Base-by-base conservation (phyloP, 2,113 vertebrate species). In the Sceloporus tristichus region DNA sequence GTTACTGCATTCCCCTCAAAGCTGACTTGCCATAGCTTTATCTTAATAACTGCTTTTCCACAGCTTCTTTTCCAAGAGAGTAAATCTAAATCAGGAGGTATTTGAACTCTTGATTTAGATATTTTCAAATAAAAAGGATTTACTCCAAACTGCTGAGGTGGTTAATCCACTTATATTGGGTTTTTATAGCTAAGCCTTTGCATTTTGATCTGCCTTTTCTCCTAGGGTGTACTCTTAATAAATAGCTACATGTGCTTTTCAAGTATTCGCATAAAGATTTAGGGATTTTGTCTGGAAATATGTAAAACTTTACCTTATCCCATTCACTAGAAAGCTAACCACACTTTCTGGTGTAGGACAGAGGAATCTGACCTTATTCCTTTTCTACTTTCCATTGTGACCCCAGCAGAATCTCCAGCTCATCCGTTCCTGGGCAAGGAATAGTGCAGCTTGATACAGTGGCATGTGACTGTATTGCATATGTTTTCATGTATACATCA, bases 101-200 rank as follows among this genome's bases (percentile, higher is more conserved):
- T 40, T 6, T 89, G 40, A 77, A 92, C 89, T 5, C 7, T 34
- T 94, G 40, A 85, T 94, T 92, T 84, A 93, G 86, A 56, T 91
- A 86, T 91, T 91, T 94, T 89, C 76, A 89, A 91, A 94, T 92
- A 87, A 92, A 94, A 93, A 9, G 34, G 27, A 89, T 92, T 94
- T 91, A 85, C 14, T 93, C 5, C 1, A 90, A 84, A 71, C 56
- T 91, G 56, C 80, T 92, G 91, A 92, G 80, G 74, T 91, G 3
- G 7, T 89, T 91, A 92, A 90, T 71, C 84, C 82, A 88, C 56
- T 94, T 90, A 90, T 0, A 1, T 0, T 79, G n/a, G 23, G n/a
- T 82, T 91, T 62, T 93, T 94, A 27, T 82, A 91, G 85, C 62
- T 92, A 87, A 92, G 53, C 25, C 89, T 94, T 89, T 90, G 34